Evolutionary conservation across 2,888 invertebrate species (phyloP).

Genomic region (Atrina japonica): DNA sequence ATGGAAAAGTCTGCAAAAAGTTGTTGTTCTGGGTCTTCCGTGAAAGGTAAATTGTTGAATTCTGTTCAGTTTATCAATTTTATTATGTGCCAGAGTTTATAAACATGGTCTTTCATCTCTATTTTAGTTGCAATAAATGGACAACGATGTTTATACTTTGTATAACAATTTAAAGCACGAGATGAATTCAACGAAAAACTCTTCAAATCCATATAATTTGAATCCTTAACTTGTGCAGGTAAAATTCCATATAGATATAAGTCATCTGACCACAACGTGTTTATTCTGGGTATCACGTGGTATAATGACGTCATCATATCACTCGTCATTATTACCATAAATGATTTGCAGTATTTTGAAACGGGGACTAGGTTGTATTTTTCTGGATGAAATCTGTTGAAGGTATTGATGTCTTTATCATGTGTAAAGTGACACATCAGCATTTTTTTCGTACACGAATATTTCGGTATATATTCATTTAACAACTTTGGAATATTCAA

Average conservation of each 20-base stretch:
- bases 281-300: slow-evolving; percentile 5
- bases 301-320: slow-evolving; percentile 17
- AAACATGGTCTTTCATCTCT: too few species aligned
- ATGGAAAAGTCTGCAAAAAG: too few species aligned
- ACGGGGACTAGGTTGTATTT: slow-evolving; percentile 1
- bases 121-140: too few species aligned
- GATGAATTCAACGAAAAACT: not conserved
- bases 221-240: slow-evolving; percentile 2
- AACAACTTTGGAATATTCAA: slow-evolving; percentile 8
- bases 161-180: slow-evolving; percentile 2
- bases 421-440: slow-evolving; percentile 14
- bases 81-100: too few species aligned
- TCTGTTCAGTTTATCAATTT: too few species aligned
- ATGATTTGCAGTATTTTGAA: not conserved
- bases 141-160: too few species aligned
- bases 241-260: slow-evolving; percentile 12
- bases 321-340: slow-evolving; percentile 13
- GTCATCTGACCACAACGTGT: slow-evolving; percentile 2
- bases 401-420: slow-evolving; percentile 2
- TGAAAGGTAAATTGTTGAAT: too few species aligned
- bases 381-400: not conserved
- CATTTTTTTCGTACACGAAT: slow-evolving; percentile 10
- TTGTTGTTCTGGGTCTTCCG: too few species aligned
- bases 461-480: slow-evolving; percentile 3
- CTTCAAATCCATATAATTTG: slow-evolving; percentile 1